A percentile compares a stretch with the other conserved stretches of the same genome.
These are phyloP conservation scores for Caenorhabditis sp. DNA, from an alignment of 2,888 invertebrate species.

Conservation along the genomic window DNA sequence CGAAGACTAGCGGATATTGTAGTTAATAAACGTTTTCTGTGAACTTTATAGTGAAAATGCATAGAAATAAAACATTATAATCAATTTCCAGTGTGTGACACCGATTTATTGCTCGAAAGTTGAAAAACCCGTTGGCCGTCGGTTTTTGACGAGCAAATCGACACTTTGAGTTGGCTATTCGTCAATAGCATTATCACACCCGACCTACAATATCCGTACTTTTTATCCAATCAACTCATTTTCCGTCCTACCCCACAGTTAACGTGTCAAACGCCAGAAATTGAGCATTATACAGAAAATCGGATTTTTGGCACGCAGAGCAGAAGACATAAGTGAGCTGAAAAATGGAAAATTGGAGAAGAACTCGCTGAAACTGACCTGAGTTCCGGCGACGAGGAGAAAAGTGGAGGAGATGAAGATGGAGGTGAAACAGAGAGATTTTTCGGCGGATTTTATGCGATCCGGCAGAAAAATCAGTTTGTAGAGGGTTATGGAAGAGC, in stretches of 20 bases:
- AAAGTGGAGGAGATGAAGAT: conserved; percentile 11
- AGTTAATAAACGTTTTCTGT: no score
- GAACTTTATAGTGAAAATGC: no score
- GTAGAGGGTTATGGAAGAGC: conserved; percentile 13
- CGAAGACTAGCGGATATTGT: no score
- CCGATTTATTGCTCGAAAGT: neutral
- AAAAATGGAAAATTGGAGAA: neutral
- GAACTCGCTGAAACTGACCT: neutral
- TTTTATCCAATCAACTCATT: neutral
- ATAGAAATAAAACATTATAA: no score
- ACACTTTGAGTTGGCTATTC: neutral
- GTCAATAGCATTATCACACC: neutral
- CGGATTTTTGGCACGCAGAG: no score
- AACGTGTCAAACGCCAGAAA: neutral
- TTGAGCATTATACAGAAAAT: neutral
- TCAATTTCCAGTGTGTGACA: no score
- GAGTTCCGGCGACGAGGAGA: conserved; percentile 7
- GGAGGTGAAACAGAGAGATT: conserved; percentile 12
- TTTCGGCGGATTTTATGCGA: conserved; percentile 19
- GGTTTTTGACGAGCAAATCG: neutral
- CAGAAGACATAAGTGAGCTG: neutral
- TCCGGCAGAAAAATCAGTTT: neutral
- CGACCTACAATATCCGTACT: neutral
- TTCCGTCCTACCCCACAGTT: neutral
- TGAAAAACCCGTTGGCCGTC: neutral